Evolutionary conservation across 2,888 invertebrate genomes (phyloP), one percentile per base, ranked within the genome.

Genomic region (Epicampocera succincta): DNA sequence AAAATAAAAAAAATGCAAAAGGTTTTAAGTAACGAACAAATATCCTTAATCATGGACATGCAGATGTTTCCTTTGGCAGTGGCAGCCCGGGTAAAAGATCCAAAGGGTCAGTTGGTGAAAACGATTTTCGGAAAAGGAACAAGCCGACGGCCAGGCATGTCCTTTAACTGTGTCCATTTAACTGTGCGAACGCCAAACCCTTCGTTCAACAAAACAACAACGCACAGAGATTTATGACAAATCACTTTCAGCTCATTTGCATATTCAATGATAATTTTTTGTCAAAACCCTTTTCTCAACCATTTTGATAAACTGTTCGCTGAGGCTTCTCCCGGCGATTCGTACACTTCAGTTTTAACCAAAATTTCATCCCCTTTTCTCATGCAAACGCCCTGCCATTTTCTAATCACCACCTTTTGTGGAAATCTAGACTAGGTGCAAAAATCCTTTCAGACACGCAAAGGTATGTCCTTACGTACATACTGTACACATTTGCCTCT

Each of bases 161-260:
- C 46, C 46, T 54, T 46, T n/a, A n/a, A n/a, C n/a, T n/a, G 21
- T 54, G 65, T 72, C 65, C 48, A 65, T 65, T 5, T 46, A 15
- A 2, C 13, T 61, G 71, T 66, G 52, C 52, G 58, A 66, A 60
- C 38, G 33, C 54, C 44, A 33, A 52, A 56, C 40, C 3, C 52
- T 15, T 42, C 15, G n/a, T n/a, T n/a, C n/a, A n/a, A 40, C 63
- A 29, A 46, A 44, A 25, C 12, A 66, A 54, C 15, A 65, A 17
- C 1, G 25, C 17, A 56, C 42, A 46, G 42, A 78, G 65, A 82
- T 82, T 82, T 82, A 78, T 78, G 78, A 60, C 63, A 68, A 73
- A 75, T 78, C 68, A 73, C 42, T 69, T 73, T 82, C 65, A 65
- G 29, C 65, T 71, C 69, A 82, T 82, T 82, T 78, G 78, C 82